phyloP scores from a whole-genome alignment of 2,888 invertebrate species.

The Trichogramma dendrolimi region DNA sequence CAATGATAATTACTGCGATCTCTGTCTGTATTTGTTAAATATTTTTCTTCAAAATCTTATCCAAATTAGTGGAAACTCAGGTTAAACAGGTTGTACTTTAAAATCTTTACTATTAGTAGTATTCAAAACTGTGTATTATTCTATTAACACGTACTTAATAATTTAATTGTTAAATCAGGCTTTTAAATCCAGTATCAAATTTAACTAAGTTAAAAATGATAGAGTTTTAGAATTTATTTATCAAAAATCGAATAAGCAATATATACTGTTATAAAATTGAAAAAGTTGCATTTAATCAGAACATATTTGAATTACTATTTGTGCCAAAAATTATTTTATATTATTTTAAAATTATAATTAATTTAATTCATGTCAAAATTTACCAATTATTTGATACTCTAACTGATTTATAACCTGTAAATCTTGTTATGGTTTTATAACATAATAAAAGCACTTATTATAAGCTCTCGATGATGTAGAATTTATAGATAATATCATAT shows the following conservation, averaged over 20 bases:
- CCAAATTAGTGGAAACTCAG: conserved; percentile 11
- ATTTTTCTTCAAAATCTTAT: too few relatives aligned
- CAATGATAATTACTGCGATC: too few relatives aligned
- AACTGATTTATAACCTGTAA: too few relatives aligned
- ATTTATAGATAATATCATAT: conserved; percentile 24
- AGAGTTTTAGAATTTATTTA: conserved; percentile 7
- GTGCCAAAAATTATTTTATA: conserved; percentile 25
- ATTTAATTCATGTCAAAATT: too few relatives aligned
- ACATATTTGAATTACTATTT: not conserved
- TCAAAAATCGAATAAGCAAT: conserved; percentile 13
- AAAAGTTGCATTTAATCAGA: conserved; percentile 10
- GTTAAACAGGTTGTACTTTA: conserved; percentile 23
- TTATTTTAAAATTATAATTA: conserved; percentile 10
- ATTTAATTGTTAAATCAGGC: conserved; percentile 13
- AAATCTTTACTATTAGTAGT: conserved; percentile 20
- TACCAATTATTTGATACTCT: too few relatives aligned
- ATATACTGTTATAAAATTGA: conserved; percentile 21
- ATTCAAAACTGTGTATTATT: conserved; percentile 17
- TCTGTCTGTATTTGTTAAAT: too few relatives aligned
- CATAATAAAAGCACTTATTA: conserved; percentile 14
- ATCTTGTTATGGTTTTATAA: conserved; percentile 15
- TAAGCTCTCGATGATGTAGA: conserved; percentile 20
- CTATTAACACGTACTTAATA: conserved; percentile 29
- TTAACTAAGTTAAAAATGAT: conserved; percentile 20
- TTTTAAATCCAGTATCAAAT: conserved; percentile 22